Percentiles rank a stretch among this genome's conserved stretches.
Evolutionary conservation across 1,140 invertebrate species (phyloP).

Genomic region (Drosophila miranda): DNA sequence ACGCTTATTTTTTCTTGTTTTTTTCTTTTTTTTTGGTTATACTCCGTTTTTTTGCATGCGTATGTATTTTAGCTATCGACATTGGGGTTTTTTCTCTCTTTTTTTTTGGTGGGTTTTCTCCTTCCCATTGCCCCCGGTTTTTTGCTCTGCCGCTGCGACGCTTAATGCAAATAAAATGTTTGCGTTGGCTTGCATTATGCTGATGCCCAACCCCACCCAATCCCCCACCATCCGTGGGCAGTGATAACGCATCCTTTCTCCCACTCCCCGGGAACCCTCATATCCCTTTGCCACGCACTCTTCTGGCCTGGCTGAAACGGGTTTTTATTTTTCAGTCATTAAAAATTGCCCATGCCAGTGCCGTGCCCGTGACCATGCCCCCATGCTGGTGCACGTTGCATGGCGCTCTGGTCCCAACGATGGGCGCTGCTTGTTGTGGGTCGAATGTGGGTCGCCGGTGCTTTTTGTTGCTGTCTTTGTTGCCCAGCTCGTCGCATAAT

Average conservation of each 20-base stretch:
- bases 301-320: slow-evolving; percentile 16
- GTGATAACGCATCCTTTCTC: slow-evolving; percentile 32
- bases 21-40: slow-evolving; percentile 17
- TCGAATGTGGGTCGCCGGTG: slow-evolving; percentile 73
- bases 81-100: slow-evolving; percentile 28
- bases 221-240: neutral
- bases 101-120: slow-evolving; percentile 33
- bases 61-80: slow-evolving; percentile 70
- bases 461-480: slow-evolving; percentile 58
- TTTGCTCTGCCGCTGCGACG: slow-evolving; percentile 37
- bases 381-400: neutral
- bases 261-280: neutral
- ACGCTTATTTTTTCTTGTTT: slow-evolving; percentile 5
- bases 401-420: neutral
- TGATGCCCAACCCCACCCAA: slow-evolving; percentile 19
- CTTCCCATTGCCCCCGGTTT: neutral
- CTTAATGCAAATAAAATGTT: slow-evolving; percentile 82
- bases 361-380: neutral
- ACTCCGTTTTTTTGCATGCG: slow-evolving; percentile 21
- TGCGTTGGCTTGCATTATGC: slow-evolving; percentile 81
- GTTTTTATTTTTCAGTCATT: slow-evolving; percentile 69
- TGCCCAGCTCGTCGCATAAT: slow-evolving; percentile 71
- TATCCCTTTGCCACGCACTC: slow-evolving; percentile 37
- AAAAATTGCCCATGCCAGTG: slow-evolving; percentile 57
- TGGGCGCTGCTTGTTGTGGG: slow-evolving; percentile 55